Base-by-base conservation (phyloP, 2,797 vertebrate species). In the Allenopithecus nigroviridis region DNA sequence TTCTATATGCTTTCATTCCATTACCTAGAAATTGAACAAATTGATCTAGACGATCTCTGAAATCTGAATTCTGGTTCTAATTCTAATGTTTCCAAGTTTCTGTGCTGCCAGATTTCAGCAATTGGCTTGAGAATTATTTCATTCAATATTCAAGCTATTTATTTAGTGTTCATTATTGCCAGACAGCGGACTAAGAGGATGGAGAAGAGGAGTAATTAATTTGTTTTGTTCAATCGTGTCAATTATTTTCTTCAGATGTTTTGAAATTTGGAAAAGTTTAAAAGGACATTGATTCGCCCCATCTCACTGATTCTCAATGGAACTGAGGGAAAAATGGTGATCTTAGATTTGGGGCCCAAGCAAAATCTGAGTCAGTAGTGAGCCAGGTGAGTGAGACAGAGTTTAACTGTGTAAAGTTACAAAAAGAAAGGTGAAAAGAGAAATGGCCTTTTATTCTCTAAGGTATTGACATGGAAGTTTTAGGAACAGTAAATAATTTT, bases 171-270 rank as follows among this genome's bases (percentile, higher is more conserved):
- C 90, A 53, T 53, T 87, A 72, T 68, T 84, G 33, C 36, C 81
- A 86, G 70, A 80, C 26, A 33, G 30, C 68, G 61, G n/a, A 9
- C 5, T 53, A 86, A 84, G 59, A 43, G 21, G 24, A 64, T 50
- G 46, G 87, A 55, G 46, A 92, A 61, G 33, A 85, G 70, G 48
- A 95, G 19, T 36, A 53, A 87, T 84, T 91, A 55, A 89, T 61
- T 96, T 84, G 43, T 83, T 95, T 91, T 94, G 61, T 46, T 41
- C 59, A 83, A 74, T 72, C 76, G 64, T 92, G 33, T 39, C 64
- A 70, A 48, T 74, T 93, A 68, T 95, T 95, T 84, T 92, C 36
- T 41, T 91, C 33, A 26, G 39, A 59, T 88, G 70, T 90, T 94
- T 79, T 83, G 57, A 96, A 92, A 85, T 28, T 88, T 74, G 28